Evolutionary conservation across 1,140 invertebrate genomes (phyloP).

Genomic region (Triops cancriformis): DNA sequence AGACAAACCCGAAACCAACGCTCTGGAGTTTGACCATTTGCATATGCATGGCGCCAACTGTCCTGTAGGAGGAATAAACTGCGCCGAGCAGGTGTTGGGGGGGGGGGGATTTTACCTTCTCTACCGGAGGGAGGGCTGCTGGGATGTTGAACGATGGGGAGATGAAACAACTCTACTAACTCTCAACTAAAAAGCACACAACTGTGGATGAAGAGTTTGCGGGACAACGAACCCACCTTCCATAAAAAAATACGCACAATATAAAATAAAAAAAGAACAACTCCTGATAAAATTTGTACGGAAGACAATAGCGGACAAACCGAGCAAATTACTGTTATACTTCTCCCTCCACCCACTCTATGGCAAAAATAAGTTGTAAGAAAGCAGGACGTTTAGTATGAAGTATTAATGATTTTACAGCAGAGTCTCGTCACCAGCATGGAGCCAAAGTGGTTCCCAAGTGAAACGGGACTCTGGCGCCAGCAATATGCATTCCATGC

Average conservation of each 20-base stretch:
- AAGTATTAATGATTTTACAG: not conserved
- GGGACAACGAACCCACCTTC: not conserved
- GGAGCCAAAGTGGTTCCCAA: not conserved
- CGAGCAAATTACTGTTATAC: no score
- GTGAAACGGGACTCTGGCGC: not conserved
- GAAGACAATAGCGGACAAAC: not conserved
- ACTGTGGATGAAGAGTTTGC: not conserved
- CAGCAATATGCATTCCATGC: not conserved
- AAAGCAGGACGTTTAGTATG: not conserved
- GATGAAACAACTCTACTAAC: not conserved
- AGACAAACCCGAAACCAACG: not conserved
- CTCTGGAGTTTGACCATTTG: not conserved
- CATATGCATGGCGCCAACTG: conserved; percentile 4
- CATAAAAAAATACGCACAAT: not conserved
- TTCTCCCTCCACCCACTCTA: not conserved
- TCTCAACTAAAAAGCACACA: not conserved
- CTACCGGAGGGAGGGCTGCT: not conserved
- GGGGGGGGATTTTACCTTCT: not conserved
- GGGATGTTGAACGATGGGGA: not conserved
- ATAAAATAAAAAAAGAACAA: not conserved
- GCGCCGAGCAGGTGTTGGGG: conserved; percentile 4
- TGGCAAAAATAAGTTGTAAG: not conserved
- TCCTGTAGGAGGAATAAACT: not conserved
- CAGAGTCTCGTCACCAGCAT: not conserved
- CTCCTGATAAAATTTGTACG: not conserved